phyloP scores from a whole-genome alignment of 1,140 invertebrate genomes.

The Drosophila kanapiae region DNA sequence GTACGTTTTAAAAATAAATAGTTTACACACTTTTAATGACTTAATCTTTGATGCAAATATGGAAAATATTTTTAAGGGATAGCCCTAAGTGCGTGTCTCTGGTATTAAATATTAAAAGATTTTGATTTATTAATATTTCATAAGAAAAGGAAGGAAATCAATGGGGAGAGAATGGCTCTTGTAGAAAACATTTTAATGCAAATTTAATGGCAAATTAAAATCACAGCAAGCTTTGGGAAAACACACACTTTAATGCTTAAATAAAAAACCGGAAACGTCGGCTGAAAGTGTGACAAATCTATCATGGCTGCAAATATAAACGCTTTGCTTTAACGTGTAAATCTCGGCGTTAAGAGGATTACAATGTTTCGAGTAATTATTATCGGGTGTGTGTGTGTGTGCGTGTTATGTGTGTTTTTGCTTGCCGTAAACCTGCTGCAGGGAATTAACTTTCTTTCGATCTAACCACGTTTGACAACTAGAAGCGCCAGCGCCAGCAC shows the following conservation, averaged over 20 bases:
- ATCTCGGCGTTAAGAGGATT: constrained; percentile 77
- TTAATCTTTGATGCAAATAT: neutral
- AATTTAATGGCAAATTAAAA: neutral
- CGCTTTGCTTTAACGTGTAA: constrained; percentile 62
- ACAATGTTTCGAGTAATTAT: constrained; percentile 82
- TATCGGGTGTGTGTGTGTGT: constrained; percentile 45
- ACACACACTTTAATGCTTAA: neutral
- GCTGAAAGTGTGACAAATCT: constrained; percentile 27
- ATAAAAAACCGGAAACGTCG: neutral
- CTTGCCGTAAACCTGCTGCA: constrained; percentile 52
- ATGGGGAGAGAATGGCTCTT: neutral
- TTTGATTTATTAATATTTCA: neutral
- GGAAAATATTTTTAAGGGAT: neutral
- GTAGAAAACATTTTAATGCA: neutral
- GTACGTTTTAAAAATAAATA: neutral
- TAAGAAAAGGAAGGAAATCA: neutral
- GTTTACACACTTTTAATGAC: neutral
- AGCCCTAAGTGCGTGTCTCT: neutral
- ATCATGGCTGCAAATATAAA: constrained; percentile 33
- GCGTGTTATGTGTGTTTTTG: constrained; percentile 38
- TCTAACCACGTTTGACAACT: constrained; percentile 67
- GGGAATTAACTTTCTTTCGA: constrained; percentile 81
- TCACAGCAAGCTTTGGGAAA: neutral
- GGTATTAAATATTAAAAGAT: constrained; percentile 7
- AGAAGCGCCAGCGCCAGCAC: constrained; percentile 18